Percentiles rank a stretch among this genome's conserved stretches.
These are phyloP conservation scores for Callionymus lyra DNA, from an alignment of 2,113 vertebrate genomes.

Conservation along the genomic window DNA sequence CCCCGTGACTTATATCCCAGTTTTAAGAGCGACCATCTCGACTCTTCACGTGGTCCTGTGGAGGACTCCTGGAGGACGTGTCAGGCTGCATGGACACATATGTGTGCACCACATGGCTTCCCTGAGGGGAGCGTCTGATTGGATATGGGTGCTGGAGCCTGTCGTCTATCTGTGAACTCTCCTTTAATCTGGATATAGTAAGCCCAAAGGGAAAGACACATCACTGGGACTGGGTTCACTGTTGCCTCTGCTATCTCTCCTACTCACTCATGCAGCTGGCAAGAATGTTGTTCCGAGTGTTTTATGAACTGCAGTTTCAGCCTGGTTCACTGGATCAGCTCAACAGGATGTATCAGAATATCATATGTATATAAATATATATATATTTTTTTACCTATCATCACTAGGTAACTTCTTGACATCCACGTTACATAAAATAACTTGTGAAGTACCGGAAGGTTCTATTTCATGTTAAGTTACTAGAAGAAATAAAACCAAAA, in stretches of 20 bases:
- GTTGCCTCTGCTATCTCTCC: slow-evolving; percentile 35
- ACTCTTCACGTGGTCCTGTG: slow-evolving; percentile 31
- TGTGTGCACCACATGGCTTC: slow-evolving; percentile 59
- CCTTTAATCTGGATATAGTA: slow-evolving; percentile 62
- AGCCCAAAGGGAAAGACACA: slow-evolving; percentile 57
- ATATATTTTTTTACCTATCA: too few relatives aligned
- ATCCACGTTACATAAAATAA: too few relatives aligned
- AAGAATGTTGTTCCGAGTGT: slow-evolving; percentile 30
- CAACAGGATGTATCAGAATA: too few relatives aligned
- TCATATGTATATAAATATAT: too few relatives aligned
- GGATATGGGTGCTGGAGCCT: slow-evolving; percentile 58
- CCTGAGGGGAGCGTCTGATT: slow-evolving; percentile 56
- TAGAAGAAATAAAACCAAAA: too few relatives aligned
- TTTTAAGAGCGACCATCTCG: slow-evolving; percentile 27
- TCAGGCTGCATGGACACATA: slow-evolving; percentile 57
- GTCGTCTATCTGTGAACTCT: slow-evolving; percentile 57
- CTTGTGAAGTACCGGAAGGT: too few relatives aligned
- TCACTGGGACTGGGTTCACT: slow-evolving; percentile 39
- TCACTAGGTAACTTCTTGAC: too few relatives aligned
- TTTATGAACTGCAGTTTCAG: slow-evolving; percentile 17
- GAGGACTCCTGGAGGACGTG: slow-evolving; percentile 61
- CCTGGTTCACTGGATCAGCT: too few relatives aligned
- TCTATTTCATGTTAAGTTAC: too few relatives aligned
- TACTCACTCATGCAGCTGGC: slow-evolving; percentile 44
- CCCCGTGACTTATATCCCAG: slow-evolving; percentile 9